Evolutionary conservation across 2,888 invertebrate species (phyloP), one percentile per base, ranked within the genome.

Genomic region (Brachycybe producta): DNA sequence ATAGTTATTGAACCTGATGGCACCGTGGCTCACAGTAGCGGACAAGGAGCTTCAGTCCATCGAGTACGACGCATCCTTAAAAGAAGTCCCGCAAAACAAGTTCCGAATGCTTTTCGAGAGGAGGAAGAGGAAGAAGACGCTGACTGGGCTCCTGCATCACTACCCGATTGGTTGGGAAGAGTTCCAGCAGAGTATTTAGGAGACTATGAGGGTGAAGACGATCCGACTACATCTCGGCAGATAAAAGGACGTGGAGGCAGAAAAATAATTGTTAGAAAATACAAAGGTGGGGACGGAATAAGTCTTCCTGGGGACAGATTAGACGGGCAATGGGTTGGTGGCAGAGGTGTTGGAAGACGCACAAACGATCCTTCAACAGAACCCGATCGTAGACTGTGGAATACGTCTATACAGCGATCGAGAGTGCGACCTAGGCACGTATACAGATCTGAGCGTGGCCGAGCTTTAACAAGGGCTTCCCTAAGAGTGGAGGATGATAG

Each of bases 271-370:
- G 32, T 49, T 17, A 40, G 30, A 26, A 49, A 41, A 17, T 41
- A 42, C 32, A 38, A 30, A n/a, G 32, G 44, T 28, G 49, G 34
- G n/a, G 42, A 41, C 13, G 42, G 42, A 2, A 41, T 30, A 23
- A 49, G 49, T 49, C 28, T 49, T 17, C 49, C 49, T 5, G 48
- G 40, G 19, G 49, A 49, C 41, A 49, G 41, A 15, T 28, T 48
- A 19, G 19, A 23, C 19, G 11, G 35, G 21, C 32, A 15, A 19
- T 24, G 13, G 46, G 19, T 7, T 13, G 23, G 30, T 13, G 28
- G n/a, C n/a, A n/a, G n/a, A n/a, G n/a, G n/a, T n/a, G n/a, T n/a
- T n/a, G n/a, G n/a, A n/a, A n/a, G n/a, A n/a, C n/a, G n/a, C n/a
- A n/a, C n/a, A n/a, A n/a, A n/a, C n/a, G n/a, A 30, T 30, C n/a